These are phyloP conservation scores for Apeira syringaria DNA, from an alignment of 2,888 invertebrate genomes.

Conservation along the genomic window DNA sequence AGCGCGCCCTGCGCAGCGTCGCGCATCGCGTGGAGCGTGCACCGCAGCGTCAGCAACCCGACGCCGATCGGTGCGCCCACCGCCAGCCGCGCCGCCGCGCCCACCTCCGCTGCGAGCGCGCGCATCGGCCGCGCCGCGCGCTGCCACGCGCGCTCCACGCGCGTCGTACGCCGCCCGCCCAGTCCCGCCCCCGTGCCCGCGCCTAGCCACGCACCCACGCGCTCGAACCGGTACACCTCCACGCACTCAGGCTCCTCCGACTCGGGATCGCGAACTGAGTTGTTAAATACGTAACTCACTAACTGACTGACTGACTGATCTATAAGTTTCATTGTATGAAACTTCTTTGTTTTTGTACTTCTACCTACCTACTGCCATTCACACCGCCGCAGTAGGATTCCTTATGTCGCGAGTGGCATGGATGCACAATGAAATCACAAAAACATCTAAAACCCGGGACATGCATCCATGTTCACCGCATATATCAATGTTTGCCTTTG, in stretches of 20 bases:
- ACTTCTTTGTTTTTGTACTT: no score
- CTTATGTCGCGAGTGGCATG: no score
- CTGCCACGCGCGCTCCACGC: constrained; percentile 28
- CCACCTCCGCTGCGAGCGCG: constrained; percentile 80
- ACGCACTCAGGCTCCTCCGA: constrained; percentile 53
- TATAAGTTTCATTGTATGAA: no score
- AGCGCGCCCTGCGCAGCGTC: background rate
- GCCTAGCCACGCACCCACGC: constrained; percentile 36
- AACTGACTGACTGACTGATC: no score
- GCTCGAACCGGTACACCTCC: constrained; percentile 61
- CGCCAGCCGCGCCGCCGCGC: constrained; percentile 38
- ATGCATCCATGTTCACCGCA: no score
- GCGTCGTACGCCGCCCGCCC: constrained; percentile 32
- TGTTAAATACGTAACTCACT: no score
- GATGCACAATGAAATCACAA: no score
- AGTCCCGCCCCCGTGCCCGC: constrained; percentile 31
- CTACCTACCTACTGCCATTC: no score
- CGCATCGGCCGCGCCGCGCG: constrained; percentile 30
- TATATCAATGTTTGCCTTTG: no score
- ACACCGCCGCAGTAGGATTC: no score
- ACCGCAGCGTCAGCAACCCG: constrained; percentile 84
- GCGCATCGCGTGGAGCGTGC: background rate
- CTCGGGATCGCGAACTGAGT: no score
- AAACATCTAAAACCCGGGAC: no score
- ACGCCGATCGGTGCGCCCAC: constrained; percentile 55